Conservation (phyloP, 2,888 invertebrate genomes). For the Plebejus anna region DNA sequence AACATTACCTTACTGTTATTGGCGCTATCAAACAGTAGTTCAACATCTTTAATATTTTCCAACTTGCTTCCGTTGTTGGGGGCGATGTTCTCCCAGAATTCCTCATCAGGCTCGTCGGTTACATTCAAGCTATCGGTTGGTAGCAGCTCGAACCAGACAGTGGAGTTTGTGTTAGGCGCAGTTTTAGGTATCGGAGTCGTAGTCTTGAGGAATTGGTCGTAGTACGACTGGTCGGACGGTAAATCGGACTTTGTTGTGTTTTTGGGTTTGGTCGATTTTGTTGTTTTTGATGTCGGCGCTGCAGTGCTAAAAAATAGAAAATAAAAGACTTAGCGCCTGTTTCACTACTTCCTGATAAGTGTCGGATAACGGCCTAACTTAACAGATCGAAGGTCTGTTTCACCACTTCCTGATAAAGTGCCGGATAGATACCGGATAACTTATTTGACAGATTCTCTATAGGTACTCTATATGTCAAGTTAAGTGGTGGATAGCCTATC, state of each 20-base stretch:
- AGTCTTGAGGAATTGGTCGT: constrained; percentile 72
- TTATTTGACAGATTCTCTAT: no score
- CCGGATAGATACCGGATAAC: no score
- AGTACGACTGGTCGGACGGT: constrained; percentile 61
- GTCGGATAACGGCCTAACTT: no score
- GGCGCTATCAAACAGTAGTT: constrained; percentile 64
- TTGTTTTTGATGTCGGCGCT: constrained; percentile 43
- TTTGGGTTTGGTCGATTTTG: constrained; percentile 35
- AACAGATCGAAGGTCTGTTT: no score
- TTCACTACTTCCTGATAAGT: no score
- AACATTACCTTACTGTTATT: constrained; percentile 52
- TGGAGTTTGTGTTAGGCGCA: constrained; percentile 51
- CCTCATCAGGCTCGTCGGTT: constrained; percentile 58
- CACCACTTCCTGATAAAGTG: no score
- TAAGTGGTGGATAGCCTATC: no score
- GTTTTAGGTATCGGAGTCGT: constrained; percentile 51
- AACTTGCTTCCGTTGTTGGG: constrained; percentile 53
- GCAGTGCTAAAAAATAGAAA: constrained; percentile 37
- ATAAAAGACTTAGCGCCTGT: no score
- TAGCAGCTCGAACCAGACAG: constrained; percentile 66
- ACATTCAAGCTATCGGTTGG: constrained; percentile 58
- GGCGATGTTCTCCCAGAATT: constrained; percentile 66
- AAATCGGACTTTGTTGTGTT: constrained; percentile 52
- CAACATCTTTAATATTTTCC: constrained; percentile 68
- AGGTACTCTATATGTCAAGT: no score